Evolutionary conservation across 2,113 vertebrate species (phyloP).

Genomic region (Numida meleagris): DNA sequence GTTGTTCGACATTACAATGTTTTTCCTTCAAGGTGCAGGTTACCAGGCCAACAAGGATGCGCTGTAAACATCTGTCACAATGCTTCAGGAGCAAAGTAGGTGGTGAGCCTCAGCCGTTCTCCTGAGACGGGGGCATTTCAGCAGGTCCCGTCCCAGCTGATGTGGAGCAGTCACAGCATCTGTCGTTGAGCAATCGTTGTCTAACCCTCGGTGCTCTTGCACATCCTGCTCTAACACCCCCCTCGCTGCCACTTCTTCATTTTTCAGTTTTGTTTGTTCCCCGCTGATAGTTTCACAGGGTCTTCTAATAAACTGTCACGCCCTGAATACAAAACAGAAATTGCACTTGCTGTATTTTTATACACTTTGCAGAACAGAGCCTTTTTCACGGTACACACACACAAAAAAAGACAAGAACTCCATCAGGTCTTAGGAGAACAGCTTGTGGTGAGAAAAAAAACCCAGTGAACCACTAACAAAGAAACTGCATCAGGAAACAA

Average conservation of each 20-base stretch:
- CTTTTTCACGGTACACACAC: not conserved
- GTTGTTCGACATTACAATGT: not conserved
- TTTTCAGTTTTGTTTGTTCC: not conserved
- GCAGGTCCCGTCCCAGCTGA: not conserved
- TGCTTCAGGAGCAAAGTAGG: not conserved
- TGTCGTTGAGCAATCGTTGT: not conserved
- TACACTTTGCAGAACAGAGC: not conserved
- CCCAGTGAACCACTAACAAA: not conserved
- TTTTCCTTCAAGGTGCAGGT: not conserved
- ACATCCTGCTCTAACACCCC: not conserved
- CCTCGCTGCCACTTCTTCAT: not conserved
- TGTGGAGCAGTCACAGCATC: fast-evolving
- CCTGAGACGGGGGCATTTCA: not conserved
- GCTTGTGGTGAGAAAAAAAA: not conserved
- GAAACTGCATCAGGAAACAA: not conserved
- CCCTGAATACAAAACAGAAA: not conserved
- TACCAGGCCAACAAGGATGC: not conserved
- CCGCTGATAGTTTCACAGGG: not conserved
- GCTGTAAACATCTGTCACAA: not conserved
- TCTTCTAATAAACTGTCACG: not conserved
- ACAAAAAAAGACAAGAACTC: not conserved
- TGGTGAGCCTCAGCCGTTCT: not conserved
- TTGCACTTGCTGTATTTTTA: not conserved
- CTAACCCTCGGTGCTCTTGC: not conserved
- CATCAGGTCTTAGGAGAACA: not conserved